Conservation (phyloP, 64 coral and sea anemone species). For the Exaiptasia diaphana region DNA sequence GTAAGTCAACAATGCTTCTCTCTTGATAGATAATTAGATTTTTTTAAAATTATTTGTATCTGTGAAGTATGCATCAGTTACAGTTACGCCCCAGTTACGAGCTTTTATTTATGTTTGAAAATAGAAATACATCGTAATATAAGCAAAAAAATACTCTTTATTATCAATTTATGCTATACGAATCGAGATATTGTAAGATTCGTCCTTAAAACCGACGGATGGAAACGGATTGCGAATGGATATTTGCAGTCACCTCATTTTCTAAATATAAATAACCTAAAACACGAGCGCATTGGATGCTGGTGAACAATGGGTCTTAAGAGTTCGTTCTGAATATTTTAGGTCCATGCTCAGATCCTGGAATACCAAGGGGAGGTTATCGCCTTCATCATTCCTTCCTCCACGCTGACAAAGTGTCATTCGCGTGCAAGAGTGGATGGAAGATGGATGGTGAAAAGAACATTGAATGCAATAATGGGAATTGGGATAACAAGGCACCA, state of each 20-base stretch:
- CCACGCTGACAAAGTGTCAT: neutral
- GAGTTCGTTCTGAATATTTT: neutral
- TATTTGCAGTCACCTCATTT: too few relatives aligned
- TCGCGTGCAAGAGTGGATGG: neutral
- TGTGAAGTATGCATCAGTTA: neutral
- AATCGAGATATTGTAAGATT: too few relatives aligned
- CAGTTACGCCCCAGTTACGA: neutral
- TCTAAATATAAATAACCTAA: too few relatives aligned
- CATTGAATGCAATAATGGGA: conserved; percentile 42
- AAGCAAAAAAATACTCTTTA: too few relatives aligned
- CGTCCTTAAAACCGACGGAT: too few relatives aligned
- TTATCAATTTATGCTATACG: too few relatives aligned
- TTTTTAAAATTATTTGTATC: neutral
- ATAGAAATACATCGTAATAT: too few relatives aligned
- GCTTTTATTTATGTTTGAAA: neutral
- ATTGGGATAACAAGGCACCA: conserved; percentile 26
- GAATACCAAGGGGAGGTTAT: neutral
- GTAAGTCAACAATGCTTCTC: neutral
- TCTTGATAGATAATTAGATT: neutral
- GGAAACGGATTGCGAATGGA: too few relatives aligned
- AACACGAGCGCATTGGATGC: too few relatives aligned
- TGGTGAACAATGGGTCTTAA: too few relatives aligned
- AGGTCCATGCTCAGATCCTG: neutral
- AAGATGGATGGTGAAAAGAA: conserved; percentile 17
- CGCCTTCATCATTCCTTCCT: neutral